phyloP scores from a whole-genome alignment of 2,888 invertebrate genomes.

The Clivina fossor region DNA sequence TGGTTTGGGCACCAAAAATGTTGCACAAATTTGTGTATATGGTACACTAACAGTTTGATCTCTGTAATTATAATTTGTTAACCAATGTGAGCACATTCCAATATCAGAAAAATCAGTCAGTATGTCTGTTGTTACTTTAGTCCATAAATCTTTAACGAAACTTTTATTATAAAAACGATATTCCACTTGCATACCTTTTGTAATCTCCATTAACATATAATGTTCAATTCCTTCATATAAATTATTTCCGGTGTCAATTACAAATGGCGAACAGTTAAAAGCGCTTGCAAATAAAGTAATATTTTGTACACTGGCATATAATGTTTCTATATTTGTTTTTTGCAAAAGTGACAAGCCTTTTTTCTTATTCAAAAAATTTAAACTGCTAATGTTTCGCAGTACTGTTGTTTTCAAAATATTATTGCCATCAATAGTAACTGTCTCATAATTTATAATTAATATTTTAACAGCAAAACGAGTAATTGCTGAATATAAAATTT shows the following conservation, averaged over 20 bases:
- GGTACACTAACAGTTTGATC: constrained; percentile 39
- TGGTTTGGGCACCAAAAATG: constrained; percentile 46
- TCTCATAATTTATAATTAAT: no score
- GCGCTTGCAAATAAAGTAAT: constrained; percentile 18
- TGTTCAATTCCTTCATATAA: constrained; percentile 39
- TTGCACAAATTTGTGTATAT: constrained; percentile 41
- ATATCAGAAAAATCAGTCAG: constrained; percentile 36
- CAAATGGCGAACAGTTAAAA: constrained; percentile 41
- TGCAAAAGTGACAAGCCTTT: no score
- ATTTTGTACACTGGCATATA: constrained; percentile 12
- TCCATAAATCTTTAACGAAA: constrained; percentile 35
- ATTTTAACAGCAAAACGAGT: no score
- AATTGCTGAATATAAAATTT: no score
- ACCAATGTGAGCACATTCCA: constrained; percentile 43
- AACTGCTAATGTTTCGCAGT: no score
- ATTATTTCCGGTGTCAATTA: constrained; percentile 32
- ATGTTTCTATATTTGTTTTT: no score
- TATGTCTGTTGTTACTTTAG: constrained; percentile 31
- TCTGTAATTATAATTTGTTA: constrained; percentile 9
- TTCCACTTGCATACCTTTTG: constrained; percentile 38
- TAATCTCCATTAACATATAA: constrained; percentile 39
- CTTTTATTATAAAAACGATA: constrained; percentile 29
- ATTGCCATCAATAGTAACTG: no score
- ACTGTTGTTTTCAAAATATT: no score
- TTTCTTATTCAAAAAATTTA: no score